Conservation (phyloP, 2,888 invertebrate species). For the Bimastos eiseni region DNA sequence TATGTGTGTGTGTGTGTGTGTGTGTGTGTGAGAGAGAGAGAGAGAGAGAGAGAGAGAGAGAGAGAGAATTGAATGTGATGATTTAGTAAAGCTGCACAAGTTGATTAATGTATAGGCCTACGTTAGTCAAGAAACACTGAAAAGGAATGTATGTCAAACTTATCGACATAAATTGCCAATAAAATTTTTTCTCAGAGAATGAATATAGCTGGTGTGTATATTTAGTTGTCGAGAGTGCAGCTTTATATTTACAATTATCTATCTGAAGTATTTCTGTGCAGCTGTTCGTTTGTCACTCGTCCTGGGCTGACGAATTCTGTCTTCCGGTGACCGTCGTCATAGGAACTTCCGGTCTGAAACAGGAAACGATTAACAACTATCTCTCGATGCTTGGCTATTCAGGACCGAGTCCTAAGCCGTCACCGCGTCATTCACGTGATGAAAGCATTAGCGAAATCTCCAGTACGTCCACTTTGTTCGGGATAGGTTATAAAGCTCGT, state of each 20-base stretch:
- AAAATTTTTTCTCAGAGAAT: no score
- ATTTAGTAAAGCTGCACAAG: no score
- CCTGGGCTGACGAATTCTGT: slow-evolving; percentile 23
- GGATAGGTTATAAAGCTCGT: background rate
- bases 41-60: no score
- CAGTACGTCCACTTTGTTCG: background rate
- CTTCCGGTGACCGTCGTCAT: slow-evolving; percentile 29
- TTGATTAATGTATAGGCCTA: no score
- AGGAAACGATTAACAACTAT: slow-evolving; percentile 19
- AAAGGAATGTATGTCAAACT: no score
- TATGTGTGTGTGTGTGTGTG: no score
- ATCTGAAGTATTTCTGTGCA: background rate
- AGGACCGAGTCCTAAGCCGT: background rate
- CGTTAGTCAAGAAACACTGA: no score
- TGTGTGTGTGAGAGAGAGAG: no score
- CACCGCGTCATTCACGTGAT: background rate
- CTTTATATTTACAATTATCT: background rate
- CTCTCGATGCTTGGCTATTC: slow-evolving; percentile 14
- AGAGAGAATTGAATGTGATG: no score
- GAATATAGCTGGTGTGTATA: background rate
- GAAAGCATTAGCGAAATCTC: background rate
- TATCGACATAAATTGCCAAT: no score
- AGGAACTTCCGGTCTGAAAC: slow-evolving; percentile 20
- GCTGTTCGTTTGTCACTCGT: slow-evolving; percentile 26
- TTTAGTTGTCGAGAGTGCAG: background rate